phyloP scores from a whole-genome alignment of 2,888 invertebrate species.

The Hypselothyrea guttata region DNA sequence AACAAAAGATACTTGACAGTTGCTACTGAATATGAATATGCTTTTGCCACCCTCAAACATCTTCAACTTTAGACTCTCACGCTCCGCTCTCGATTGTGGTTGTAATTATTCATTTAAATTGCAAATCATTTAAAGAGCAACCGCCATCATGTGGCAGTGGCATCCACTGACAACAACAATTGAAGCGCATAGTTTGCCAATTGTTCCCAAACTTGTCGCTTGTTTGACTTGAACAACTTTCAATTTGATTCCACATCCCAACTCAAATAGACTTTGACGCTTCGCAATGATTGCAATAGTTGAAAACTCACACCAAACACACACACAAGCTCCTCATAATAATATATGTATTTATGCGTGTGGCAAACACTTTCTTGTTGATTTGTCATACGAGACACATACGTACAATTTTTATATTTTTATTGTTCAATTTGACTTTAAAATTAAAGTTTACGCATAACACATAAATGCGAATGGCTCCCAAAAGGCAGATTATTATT shows the following conservation, averaged over 20 bases:
- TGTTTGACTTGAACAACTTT: slow-evolving; percentile 72
- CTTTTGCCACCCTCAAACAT: not conserved
- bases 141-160: slow-evolving; percentile 1
- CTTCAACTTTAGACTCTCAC: not conserved
- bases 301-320: slow-evolving; percentile 15
- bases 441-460: slow-evolving; percentile 2
- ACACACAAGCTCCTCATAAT: not conserved
- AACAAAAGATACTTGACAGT: slow-evolving; percentile 77
- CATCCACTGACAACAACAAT: slow-evolving; percentile 48
- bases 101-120: slow-evolving; percentile 77
- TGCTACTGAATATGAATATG: slow-evolving; percentile 70
- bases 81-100: slow-evolving; percentile 52
- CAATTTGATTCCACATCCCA: slow-evolving; percentile 14
- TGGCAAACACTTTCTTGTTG: slow-evolving; percentile 42
- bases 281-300: slow-evolving; percentile 73
- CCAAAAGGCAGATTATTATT: not conserved
- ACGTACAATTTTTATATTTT: not conserved
- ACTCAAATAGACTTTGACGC: slow-evolving; percentile 76
- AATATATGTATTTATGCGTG: slow-evolving; percentile 59
- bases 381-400: slow-evolving; percentile 36
- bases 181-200: slow-evolving; percentile 73
- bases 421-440: slow-evolving; percentile 10
- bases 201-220: slow-evolving; percentile 63
- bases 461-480: slow-evolving; percentile 4
- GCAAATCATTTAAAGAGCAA: slow-evolving; percentile 66